Percentiles rank a stretch among this genome's conserved stretches.
phyloP scores from a whole-genome alignment of 2,888 invertebrate species.

The Tipula vernalis region DNA sequence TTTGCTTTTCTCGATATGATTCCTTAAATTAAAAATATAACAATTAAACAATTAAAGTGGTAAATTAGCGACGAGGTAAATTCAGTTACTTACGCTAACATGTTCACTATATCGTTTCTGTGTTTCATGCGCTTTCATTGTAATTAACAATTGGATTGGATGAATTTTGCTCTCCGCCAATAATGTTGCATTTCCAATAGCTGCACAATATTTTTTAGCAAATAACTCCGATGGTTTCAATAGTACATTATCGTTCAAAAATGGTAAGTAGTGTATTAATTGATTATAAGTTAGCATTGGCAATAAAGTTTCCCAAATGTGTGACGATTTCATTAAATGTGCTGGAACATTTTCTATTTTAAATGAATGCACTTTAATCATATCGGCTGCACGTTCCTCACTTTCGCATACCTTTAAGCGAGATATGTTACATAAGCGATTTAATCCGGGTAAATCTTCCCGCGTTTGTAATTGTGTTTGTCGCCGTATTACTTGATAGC shows the following conservation, averaged over 20 bases:
- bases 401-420: slow-evolving; percentile 1
- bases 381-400: background rate
- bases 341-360: background rate
- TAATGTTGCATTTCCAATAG: background rate
- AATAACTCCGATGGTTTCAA: background rate
- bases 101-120: background rate
- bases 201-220: background rate
- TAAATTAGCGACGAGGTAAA: background rate
- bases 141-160: background rate
- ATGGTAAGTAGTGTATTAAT: background rate
- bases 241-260: slow-evolving; percentile 6
- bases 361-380: background rate
- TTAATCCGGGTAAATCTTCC: background rate
- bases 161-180: background rate
- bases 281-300: background rate
- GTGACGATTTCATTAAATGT: background rate
- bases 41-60: background rate
- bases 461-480: background rate
- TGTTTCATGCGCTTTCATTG: background rate
- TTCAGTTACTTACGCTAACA: background rate
- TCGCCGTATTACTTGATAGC: background rate
- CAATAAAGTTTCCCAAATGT: background rate
- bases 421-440: background rate
- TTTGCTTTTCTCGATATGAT: background rate
- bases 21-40: background rate